phyloP scores from a whole-genome alignment of 2,113 vertebrate genomes.

The Salminus brasiliensis region DNA sequence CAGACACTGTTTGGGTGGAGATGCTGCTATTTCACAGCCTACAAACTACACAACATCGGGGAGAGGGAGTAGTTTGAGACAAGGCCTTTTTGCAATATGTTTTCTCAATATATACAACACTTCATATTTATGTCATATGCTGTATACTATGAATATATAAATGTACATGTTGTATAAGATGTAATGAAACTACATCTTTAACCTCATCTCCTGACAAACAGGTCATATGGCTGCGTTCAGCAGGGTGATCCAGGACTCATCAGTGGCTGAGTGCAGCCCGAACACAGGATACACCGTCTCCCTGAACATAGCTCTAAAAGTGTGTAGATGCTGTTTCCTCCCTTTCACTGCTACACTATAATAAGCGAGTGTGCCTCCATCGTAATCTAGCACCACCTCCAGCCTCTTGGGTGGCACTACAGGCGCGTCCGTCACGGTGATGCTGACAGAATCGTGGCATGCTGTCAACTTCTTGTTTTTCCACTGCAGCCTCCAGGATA shows the following conservation, averaged over 20 bases:
- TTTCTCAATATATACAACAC: no score
- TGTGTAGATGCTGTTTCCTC: slow-evolving; percentile 68
- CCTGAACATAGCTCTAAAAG: slow-evolving; percentile 66
- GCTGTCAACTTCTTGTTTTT: slow-evolving; percentile 72
- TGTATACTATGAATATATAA: no score
- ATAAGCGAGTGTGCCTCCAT: slow-evolving; percentile 65
- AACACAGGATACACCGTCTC: slow-evolving; percentile 72
- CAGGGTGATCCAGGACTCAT: slow-evolving; percentile 75
- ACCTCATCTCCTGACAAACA: no score
- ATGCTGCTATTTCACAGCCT: no score
- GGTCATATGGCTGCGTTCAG: slow-evolving; percentile 47
- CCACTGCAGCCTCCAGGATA: slow-evolving; percentile 76
- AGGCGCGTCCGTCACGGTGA: slow-evolving; percentile 42
- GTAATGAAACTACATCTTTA: no score
- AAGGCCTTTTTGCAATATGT: no score
- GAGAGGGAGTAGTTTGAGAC: no score
- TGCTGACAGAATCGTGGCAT: slow-evolving; percentile 63
- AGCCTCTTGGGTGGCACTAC: slow-evolving; percentile 51
- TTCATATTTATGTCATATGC: no score
- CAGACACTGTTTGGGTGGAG: no score
- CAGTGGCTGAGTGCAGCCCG: slow-evolving; percentile 71
- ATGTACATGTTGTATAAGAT: no score
- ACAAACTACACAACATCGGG: no score
- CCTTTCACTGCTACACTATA: slow-evolving; percentile 59
- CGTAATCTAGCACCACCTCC: slow-evolving; percentile 68